Base-by-base conservation (phyloP, 2,797 vertebrate species). In the Tapirus indicus region DNA sequence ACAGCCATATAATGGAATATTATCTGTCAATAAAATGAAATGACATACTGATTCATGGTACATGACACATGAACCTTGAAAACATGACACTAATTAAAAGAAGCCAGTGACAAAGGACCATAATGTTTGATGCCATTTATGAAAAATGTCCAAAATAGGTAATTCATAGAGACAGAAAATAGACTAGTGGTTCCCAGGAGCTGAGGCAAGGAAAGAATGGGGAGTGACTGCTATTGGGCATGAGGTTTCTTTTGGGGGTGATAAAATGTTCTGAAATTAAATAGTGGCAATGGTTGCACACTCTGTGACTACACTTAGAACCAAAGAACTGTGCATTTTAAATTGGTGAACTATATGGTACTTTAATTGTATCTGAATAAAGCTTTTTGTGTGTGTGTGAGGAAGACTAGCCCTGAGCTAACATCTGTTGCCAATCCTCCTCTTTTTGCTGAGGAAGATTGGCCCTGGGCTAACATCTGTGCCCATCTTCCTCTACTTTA, bases 311-410 rank as follows among this genome's bases (percentile, higher is more conserved):
- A 64, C 8, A 27, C 1, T 9, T 13, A 56, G 72, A 85, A 84
- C 21, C n/a, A 91, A 0, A 49, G 49, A 91, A 49, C 6, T 41
- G 6, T 18, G 47, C 20, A 52, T 54, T 95, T 84, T 44, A 95
- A 56, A 23, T 71, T 35, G 52, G 32, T 66, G 35, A 79, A 87
- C 4, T 60, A 4, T n/a, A 29, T 2, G 14, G 4, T 13, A 80
- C 88, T 94, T 95, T 52, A 95, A 54, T 77, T 88, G 32, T 41
- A 79, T 69, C 52, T 75, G 6, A 75, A 75, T 60, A 75, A 79
- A 92, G 29, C 20, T 91, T 3, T 47, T 72, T 38, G 38, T 38
- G 38, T 38, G 38, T 38, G 38, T 38, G 38, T 38, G 38, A 38
- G 38, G 38, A 38, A 38, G 38, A 38, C 38, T 38, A 38, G 38